Base-by-base conservation (phyloP, 2,888 invertebrate species). In the Sepioteuthis lessoniana region DNA sequence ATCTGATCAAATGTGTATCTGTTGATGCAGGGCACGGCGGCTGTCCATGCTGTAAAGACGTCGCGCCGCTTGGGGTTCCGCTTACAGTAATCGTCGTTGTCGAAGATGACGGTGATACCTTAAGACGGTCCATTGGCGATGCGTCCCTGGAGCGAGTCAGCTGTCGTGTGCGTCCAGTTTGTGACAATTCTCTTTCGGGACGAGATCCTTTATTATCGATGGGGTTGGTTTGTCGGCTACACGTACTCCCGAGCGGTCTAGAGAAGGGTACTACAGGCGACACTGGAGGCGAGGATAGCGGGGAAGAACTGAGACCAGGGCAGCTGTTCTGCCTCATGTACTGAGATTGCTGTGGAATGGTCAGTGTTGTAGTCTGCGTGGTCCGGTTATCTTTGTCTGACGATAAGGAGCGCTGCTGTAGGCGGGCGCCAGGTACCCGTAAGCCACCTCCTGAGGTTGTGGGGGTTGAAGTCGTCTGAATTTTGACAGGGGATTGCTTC, bases 1-100 rank as follows among this genome's bases (percentile, higher is more conserved):
- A 94, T 90, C 95, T 96, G 38, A 94, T 94, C 60, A 96, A 95
- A 94, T 92, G 42, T 47, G 46, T 4, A 46, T 47, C 47, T 76
- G n/a, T n/a, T 16, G 96, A 95, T 50, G 94, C 94, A 16, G 96
- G 94, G 60, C 96, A 96, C 91, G 96, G 95, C 50, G 96, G 96
- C 93, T 96, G 95, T 93, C n/a, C 92, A 16, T 92, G 92, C 42
- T 38, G 95, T 94, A 38, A 46, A 37, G 94, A 38, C 90, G 94
- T 37, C 25, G 47, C 92, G 31, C 90, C 91, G 35, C 92, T 91
- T 31, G 90, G 37, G 25, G 38, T 37, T 10, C 60, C 91, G 42
- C 42, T 28, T 4, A 31, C 42, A 13, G 55, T 31, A 91, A 50
- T n/a, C 16, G 47, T 47, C 35, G 76, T 60, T 90, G 37, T 8